Conservation (phyloP, 1,140 invertebrate species). For the Zaprionus taronus region DNA sequence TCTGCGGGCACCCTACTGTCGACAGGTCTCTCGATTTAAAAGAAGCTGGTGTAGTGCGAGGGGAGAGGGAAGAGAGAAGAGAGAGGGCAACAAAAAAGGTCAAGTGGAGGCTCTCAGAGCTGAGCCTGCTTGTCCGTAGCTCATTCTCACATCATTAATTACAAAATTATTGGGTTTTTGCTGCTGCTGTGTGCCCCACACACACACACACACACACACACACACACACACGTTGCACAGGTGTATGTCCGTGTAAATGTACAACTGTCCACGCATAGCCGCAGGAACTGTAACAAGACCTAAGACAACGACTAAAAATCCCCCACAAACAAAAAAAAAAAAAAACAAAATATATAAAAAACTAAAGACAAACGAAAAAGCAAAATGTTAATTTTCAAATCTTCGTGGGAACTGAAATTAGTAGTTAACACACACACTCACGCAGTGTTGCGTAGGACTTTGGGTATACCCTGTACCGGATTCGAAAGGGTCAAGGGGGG, state of each 20-base stretch:
- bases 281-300: slow-evolving; percentile 78
- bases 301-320: slow-evolving; percentile 45
- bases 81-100: slow-evolving; percentile 51
- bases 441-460: slow-evolving; percentile 30
- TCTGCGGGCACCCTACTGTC: slow-evolving; percentile 70
- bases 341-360: slow-evolving; percentile 22
- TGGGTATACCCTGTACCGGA: slow-evolving; percentile 3
- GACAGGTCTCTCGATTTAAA: slow-evolving; percentile 45
- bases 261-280: slow-evolving; percentile 56
- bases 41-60: not conserved
- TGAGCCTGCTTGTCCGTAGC: slow-evolving; percentile 66
- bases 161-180: slow-evolving; percentile 74
- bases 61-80: not conserved
- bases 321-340: slow-evolving; percentile 11
- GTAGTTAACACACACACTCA: slow-evolving; percentile 61
- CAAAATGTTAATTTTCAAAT: slow-evolving; percentile 81
- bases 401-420: slow-evolving; percentile 81
- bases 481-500: not conserved
- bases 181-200: slow-evolving; percentile 11
- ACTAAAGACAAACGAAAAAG: slow-evolving; percentile 38
- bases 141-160: slow-evolving; percentile 83
- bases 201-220: slow-evolving; percentile 10
- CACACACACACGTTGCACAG: slow-evolving; percentile 47
- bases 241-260: slow-evolving; percentile 51
- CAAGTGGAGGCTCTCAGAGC: slow-evolving; percentile 45